Evolutionary conservation across 2,113 vertebrate genomes (phyloP), one percentile per base, ranked within the genome.

Genomic region (Pristiophorus japonicus): DNA sequence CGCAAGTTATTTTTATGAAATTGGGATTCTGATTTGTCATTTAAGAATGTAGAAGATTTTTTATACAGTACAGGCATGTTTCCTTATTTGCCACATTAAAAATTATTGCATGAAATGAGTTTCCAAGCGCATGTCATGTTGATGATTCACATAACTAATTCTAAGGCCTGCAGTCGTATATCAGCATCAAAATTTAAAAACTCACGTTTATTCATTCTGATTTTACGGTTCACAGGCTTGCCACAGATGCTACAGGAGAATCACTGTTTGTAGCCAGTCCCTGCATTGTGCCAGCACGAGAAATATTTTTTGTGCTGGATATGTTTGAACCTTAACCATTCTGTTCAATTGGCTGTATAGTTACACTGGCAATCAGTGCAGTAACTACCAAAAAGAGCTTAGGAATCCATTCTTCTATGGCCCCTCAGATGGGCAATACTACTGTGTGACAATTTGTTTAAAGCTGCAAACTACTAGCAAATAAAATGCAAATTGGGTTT

Each of bases 1-100:
- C 59, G 20, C n/a, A 65, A 5, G 59, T 38, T 63, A 63, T 92
- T 38, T 92, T 92, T 92, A 92, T 92, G 88, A 92, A 65, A 92
- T 92, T 63, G n/a, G 65, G 16, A n/a, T 63, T 92, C 38, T 62
- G 62, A 92, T 63, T 92, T 14, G 62, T 91, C 55, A 63, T 91
- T 81, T 91, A 91, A 92, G 88, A 92, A 92, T 65, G 59, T 92
- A 65, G 88, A 47, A 94, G 87, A 10, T 59, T 90, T 90, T 34
- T 16, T 67, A 42, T 27, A 45, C 34, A 30, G 63, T 59, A 47
- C 18, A 51, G 12, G 7, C 11, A 11, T 51, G 45, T 70, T 51
- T 94, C 65, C 92, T 94, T 38, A 30, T 55, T 55, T 88, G 85
- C 10, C 7, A 20, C 16, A 70, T 67, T 67, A 45, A 65, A 51